These are phyloP conservation scores for Dolomedes plantarius DNA, from an alignment of 2,888 invertebrate genomes.

Conservation along the genomic window DNA sequence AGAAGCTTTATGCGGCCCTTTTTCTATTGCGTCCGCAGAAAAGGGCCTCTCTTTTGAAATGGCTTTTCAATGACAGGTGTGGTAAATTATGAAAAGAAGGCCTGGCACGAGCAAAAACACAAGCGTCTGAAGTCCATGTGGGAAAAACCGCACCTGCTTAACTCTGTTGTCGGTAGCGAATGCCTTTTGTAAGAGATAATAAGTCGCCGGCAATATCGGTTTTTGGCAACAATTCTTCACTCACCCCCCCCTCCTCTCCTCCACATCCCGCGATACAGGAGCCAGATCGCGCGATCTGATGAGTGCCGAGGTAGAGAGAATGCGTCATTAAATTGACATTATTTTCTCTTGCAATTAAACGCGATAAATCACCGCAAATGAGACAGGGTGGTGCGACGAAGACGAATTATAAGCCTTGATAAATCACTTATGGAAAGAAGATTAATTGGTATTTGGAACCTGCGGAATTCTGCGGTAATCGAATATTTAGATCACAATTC, in stretches of 20 bases:
- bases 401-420: too few relatives aligned
- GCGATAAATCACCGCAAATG: too few relatives aligned
- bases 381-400: too few relatives aligned
- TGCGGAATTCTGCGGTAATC: too few relatives aligned
- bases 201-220: neutral
- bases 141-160: slow-evolving; percentile 32
- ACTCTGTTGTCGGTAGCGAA: neutral
- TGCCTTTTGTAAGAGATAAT: neutral
- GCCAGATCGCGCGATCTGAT: neutral
- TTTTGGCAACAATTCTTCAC: too few relatives aligned
- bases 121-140: slow-evolving; percentile 2
- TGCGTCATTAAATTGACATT: too few relatives aligned
- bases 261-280: neutral
- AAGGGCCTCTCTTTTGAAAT: neutral
- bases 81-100: slow-evolving; percentile 5
- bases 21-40: neutral
- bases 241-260: too few relatives aligned
- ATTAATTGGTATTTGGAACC: too few relatives aligned
- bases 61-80: neutral
- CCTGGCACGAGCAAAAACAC: neutral
- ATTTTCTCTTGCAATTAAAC: too few relatives aligned
- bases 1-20: neutral
- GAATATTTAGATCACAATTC: too few relatives aligned
- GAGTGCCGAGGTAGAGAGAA: neutral
- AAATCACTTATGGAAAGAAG: too few relatives aligned